Evolutionary conservation across 1,140 invertebrate species (phyloP), one percentile per base, ranked within the genome.

Genomic region (Pararge aegeria): DNA sequence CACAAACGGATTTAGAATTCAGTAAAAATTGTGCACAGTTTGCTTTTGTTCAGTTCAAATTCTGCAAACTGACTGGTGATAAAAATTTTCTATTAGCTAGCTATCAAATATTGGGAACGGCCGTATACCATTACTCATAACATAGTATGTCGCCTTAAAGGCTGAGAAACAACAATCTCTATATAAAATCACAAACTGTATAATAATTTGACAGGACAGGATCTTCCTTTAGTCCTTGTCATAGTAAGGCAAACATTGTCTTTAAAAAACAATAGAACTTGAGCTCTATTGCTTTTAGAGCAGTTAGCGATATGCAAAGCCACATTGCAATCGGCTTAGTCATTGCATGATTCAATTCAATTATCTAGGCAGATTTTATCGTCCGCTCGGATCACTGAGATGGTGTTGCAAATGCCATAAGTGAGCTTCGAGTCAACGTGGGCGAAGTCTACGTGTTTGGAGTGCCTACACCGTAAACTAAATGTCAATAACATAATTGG

Each of bases 331-430:
- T 54, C 52, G 38, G 21, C 51, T 61, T 54, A 61, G 58, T 61
- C 58, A 61, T 54, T 42, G 34, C 49, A 44, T 62, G 53, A 62
- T 62, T 62, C 60, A 52, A 62, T 62, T 56, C 53, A 62, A 62
- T 62, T 56, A 62, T 56, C 54, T 62, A 52, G 54, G 48, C 53
- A 62, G 46, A 62, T 62, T 44, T 56, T 56, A 62, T 62, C 60
- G 34, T 21, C 42, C 55, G 42, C 13, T 56, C 48, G 60, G 38
- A 52, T 38, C 60, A 37, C 52, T 56, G 27, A 34, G 44, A 62
- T 56, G 60, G 54, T 56, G 60, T 62, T 48, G 53, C 48, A 56
- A 62, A 62, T 62, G 53, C 60, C 60, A 62, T 62, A 62, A 62
- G 54, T 29, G 60, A 56, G 54, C 18, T 51, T 44, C 34, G 24